Base-by-base conservation (phyloP, 2,797 vertebrate genomes). In the Cryptoprocta ferox region DNA sequence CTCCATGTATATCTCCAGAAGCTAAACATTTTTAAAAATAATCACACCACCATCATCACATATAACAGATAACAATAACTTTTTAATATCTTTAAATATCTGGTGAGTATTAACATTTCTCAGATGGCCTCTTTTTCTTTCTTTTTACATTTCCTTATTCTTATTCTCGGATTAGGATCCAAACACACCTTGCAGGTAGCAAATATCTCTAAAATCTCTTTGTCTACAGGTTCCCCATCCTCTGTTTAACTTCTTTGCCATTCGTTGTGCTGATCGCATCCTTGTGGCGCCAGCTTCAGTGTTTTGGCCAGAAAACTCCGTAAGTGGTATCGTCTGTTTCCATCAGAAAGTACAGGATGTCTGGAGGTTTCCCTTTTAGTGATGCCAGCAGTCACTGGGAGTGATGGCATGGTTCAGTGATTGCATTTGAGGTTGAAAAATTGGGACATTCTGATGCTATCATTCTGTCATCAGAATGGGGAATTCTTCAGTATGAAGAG, bases 321-420 rank as follows among this genome's bases (percentile, higher is more conserved):
- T 1, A 16, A 14, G 12, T 1, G 6, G 18, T 13, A 1, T 26
- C 39, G 2, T 5, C 15, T 4, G 0, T 68, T 75, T 13, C 66
- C 16, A 48, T 2, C 65, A 2, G 28, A 28, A 59, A 79, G 3
- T 28, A 0, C 28, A 5, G 1, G 1, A 3, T 0, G 21, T 13
- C 75, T 26, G 32, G 48, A 0, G 3, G 4, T 24, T n/a, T 19
- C 65, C 26, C 30, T 14, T 53, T 70, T 6, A 7, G 30, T 8
- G 73, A 13, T 3, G n/a, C n/a, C 21, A 4, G 19, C 0, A 1
- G 37, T 14, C 90, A 3, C 1, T 1, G 73, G n/a, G 24, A 39
- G 45, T 13, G n/a, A 18, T 21, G 1, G 11, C 24, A 11, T 6
- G 30, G 9, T 18, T 32, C 37, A 5, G 3, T 13, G 59, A 3